These are phyloP conservation scores for Diarsia mendica DNA, from an alignment of 2,888 invertebrate species.

Conservation along the genomic window DNA sequence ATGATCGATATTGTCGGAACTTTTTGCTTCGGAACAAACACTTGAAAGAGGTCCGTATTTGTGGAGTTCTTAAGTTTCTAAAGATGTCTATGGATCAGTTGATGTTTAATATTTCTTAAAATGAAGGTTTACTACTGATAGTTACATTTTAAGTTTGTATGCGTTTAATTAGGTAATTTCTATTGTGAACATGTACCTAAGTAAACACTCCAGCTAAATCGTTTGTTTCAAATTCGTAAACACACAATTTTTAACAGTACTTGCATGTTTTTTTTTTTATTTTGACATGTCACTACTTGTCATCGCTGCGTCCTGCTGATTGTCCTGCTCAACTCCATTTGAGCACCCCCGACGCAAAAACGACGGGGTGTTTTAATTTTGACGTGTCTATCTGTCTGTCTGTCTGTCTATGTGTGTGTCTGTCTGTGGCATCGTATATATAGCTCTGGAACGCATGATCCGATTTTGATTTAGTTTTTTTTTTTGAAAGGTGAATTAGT, in stretches of 20 bases:
- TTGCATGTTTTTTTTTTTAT: not conserved
- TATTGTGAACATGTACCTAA: not conserved
- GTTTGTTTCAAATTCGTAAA: not conserved
- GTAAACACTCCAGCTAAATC: not conserved
- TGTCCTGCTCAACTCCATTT: not conserved
- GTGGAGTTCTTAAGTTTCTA: not conserved
- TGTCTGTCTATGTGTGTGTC: too few relatives aligned
- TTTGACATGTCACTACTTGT: not conserved
- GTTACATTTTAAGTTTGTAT: not conserved
- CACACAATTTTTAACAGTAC: not conserved
- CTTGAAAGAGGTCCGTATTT: not conserved
- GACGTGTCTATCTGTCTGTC: too few relatives aligned
- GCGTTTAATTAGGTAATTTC: not conserved
- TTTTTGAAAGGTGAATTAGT: too few relatives aligned
- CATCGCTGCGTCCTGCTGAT: not conserved
- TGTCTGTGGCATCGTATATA: too few relatives aligned
- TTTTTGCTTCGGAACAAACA: constrained; percentile 7
- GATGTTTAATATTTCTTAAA: not conserved
- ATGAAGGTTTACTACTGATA: not conserved
- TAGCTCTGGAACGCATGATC: too few relatives aligned
- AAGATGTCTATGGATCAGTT: not conserved
- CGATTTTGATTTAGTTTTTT: too few relatives aligned
- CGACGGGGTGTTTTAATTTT: too few relatives aligned
- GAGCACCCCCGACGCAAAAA: too few relatives aligned
- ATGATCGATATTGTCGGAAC: not conserved